Evolutionary conservation across 30 jellyfish, hydroid and myxozoan species (phyloP).

Genomic region (Aurelia aurita): DNA sequence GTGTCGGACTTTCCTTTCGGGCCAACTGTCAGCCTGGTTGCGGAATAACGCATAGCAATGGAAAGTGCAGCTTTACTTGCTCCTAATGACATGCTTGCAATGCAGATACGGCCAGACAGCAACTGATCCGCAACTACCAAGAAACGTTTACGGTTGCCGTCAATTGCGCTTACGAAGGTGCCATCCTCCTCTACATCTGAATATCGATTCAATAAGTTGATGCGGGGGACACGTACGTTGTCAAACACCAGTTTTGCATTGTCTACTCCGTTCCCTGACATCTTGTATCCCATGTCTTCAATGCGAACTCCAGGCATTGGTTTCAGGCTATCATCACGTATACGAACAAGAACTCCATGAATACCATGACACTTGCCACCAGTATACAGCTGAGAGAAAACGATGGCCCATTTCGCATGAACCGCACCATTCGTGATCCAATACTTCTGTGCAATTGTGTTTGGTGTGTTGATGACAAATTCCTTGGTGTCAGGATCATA

Average conservation of each 20-base stretch:
- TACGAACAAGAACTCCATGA: slow-evolving; percentile 89
- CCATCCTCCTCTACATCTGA: slow-evolving; percentile 90
- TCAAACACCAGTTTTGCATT: slow-evolving; percentile 89
- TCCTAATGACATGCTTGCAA: slow-evolving; percentile 88
- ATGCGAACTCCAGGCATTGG: slow-evolving; percentile 92
- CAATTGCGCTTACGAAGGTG: slow-evolving; percentile 68
- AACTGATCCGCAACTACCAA: slow-evolving; percentile 84
- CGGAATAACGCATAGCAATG: slow-evolving; percentile 93
- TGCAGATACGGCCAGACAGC: slow-evolving; percentile 92
- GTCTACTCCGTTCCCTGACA: slow-evolving; percentile 96
- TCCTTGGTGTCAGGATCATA: slow-evolving; percentile 81
- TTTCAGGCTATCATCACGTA: slow-evolving; percentile 79
- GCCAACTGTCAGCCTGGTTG: slow-evolving; percentile 93
- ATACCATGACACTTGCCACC: slow-evolving; percentile 85
- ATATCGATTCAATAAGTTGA: slow-evolving; percentile 77
- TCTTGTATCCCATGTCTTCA: slow-evolving; percentile 95
- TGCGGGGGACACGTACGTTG: slow-evolving; percentile 95
- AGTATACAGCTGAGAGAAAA: slow-evolving; percentile 87
- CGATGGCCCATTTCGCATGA: slow-evolving; percentile 91
- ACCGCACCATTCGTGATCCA: slow-evolving; percentile 95
- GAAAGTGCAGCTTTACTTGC: slow-evolving; percentile 90
- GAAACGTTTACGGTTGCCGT: slow-evolving; percentile 89
- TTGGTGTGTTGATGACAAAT: slow-evolving; percentile 87
- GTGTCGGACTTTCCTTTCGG: slow-evolving; percentile 90
- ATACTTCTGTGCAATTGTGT: slow-evolving; percentile 87